Percentiles rank a stretch among this genome's conserved stretches.
phyloP scores from a whole-genome alignment of 2,113 vertebrate genomes.

The Labeo rohita region DNA sequence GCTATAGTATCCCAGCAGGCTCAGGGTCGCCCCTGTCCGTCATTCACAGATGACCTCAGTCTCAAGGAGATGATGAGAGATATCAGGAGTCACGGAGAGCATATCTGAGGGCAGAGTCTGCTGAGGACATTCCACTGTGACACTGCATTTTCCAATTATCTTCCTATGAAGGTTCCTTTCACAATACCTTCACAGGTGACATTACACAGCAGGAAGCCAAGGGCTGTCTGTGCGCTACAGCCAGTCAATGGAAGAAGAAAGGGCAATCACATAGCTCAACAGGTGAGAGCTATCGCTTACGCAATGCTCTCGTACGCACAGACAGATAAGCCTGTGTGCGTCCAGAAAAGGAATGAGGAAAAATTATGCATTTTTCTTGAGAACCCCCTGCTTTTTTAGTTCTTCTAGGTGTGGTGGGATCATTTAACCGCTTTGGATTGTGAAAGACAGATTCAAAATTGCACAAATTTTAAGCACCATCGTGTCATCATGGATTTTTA shows the following conservation, averaged over 20 bases:
- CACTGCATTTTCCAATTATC: background rate
- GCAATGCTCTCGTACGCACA: background rate
- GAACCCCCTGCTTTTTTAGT: background rate
- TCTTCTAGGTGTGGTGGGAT: background rate
- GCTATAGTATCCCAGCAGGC: background rate
- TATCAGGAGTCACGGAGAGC: background rate
- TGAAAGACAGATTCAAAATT: background rate
- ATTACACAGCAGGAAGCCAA: constrained; percentile 24
- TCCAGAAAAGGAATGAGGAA: background rate
- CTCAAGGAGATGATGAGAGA: constrained; percentile 14
- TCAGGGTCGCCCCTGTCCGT: constrained; percentile 5
- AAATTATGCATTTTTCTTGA: background rate
- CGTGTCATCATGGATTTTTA: background rate
- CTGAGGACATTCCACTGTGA: background rate
- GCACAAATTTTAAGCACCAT: background rate
- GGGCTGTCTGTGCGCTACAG: background rate
- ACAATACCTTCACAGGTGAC: constrained; percentile 12
- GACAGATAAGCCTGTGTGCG: background rate
- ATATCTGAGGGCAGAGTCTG: background rate
- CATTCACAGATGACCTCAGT: background rate
- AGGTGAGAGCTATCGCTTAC: background rate
- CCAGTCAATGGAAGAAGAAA: background rate
- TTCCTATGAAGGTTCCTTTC: background rate
- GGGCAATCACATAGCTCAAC: background rate
- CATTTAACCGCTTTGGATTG: background rate